Conservation (phyloP, 64 coral and sea anemone species). For the Pocillopora verrucosa region DNA sequence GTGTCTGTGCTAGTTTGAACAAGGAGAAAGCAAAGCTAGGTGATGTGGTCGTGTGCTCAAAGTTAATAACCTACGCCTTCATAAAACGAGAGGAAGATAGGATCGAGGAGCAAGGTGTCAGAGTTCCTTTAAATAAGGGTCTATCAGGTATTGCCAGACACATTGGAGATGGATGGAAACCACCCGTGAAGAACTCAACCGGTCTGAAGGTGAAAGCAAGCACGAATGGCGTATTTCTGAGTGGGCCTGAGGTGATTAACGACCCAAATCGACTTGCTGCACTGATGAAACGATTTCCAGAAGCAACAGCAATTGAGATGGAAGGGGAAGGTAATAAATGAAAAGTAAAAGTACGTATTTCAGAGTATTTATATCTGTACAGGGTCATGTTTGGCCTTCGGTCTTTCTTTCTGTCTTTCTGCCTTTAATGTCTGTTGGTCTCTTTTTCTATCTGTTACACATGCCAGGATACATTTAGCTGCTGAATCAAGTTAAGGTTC, state of each 20-base stretch:
- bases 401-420: too few species aligned
- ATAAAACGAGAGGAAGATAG: background rate
- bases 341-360: background rate
- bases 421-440: too few species aligned
- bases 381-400: too few species aligned
- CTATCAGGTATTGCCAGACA: background rate
- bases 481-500: too few species aligned
- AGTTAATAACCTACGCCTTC: background rate
- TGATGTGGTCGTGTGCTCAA: background rate
- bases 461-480: too few species aligned
- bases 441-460: too few species aligned
- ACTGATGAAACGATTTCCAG: background rate
- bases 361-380: too few species aligned
- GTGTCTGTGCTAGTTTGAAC: slow-evolving; percentile 2
- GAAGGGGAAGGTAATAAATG: slow-evolving; percentile 32
- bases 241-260: slow-evolving; percentile 11
- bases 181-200: background rate
- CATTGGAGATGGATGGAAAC: slow-evolving; percentile 5
- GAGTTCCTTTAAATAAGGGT: background rate
- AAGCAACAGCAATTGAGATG: slow-evolving; percentile 34
- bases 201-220: background rate
- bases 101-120: background rate
- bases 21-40: background rate
- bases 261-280: background rate
- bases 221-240: slow-evolving; percentile 14